Base-by-base conservation (phyloP, 1,140 invertebrate genomes). In the Lepidurus arcticus region DNA sequence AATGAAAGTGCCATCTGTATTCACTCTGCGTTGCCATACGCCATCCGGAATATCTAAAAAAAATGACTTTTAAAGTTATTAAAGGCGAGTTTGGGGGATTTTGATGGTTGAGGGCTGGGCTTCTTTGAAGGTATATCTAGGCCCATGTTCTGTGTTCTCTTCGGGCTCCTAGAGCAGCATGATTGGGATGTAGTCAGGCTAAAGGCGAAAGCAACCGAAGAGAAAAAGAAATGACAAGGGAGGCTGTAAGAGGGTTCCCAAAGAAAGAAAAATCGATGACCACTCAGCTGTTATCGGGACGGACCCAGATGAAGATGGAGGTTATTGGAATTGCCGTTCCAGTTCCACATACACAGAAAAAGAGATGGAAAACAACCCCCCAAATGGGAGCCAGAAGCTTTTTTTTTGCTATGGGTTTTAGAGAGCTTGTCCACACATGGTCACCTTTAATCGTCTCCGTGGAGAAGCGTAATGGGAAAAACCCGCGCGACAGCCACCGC, bases 251-350 rank as follows among this genome's bases (percentile, higher is more conserved):
- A 65, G 21, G 53, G 34, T 34, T 34, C 34, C 34, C 2, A 65
- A 65, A 9, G 53, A 65, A 65, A 65, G 53, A 65, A 65, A 65
- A 65, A 65, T 65, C 53, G 53, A 65, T 65, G 53, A 65, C 53
- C 53, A 65, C 53, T 65, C 53, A 65, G 53, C 53, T 65, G 53
- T 65, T 65, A 65, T 65, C 53, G 53, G 53, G 53, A 65, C 53
- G 21, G 13, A 65, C 53, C 53, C 53, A 65, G 53, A 65, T 65
- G 53, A 65, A 65, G 53, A 65, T 65, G 53, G 53, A 65, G 53
- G 53, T 65, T 65, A 65, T 65, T 65, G 53, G 53, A 65, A 65
- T 65, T 65, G 53, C 53, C 16, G 53, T 65, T 65, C 53, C 53
- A 65, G 53, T 65, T 65, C 16, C 53, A 9, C 16, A 21, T 65